These are phyloP conservation scores for Odontamblyopus rebecca DNA, from an alignment of 2,797 vertebrate species.

Conservation along the genomic window DNA sequence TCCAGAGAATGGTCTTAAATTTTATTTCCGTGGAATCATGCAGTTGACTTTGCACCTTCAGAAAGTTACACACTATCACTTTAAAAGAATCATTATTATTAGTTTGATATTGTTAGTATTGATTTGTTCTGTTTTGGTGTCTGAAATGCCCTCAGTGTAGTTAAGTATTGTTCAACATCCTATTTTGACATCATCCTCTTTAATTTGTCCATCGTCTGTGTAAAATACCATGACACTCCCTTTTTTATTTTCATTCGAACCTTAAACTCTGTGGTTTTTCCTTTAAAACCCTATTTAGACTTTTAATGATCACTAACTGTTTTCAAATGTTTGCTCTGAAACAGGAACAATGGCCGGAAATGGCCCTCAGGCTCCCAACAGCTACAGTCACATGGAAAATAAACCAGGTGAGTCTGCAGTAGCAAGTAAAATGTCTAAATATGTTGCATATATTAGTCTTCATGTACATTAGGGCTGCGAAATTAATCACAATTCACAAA, in stretches of 20 bases:
- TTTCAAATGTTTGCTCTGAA: constrained; percentile 54
- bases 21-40: too few relatives aligned
- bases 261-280: constrained; percentile 8
- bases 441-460: too few relatives aligned
- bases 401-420: constrained; percentile 76
- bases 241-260: neutral
- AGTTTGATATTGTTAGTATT: too few relatives aligned
- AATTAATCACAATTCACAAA: too few relatives aligned
- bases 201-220: neutral
- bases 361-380: constrained; percentile 77
- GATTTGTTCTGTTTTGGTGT: neutral
- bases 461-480: too few relatives aligned
- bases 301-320: constrained; percentile 9
- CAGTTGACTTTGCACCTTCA: too few relatives aligned
- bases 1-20: too few relatives aligned
- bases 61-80: too few relatives aligned
- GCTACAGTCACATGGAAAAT: constrained; percentile 87
- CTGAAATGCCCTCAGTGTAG: neutral
- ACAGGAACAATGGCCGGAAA: constrained; percentile 77
- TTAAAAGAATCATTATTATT: too few relatives aligned
- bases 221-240: neutral
- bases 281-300: neutral
- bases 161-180: neutral
- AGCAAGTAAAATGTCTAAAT: neutral
- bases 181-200: neutral